Base-by-base conservation (phyloP, 64 coral and sea anemone genomes). In the Pachyseris speciosa region DNA sequence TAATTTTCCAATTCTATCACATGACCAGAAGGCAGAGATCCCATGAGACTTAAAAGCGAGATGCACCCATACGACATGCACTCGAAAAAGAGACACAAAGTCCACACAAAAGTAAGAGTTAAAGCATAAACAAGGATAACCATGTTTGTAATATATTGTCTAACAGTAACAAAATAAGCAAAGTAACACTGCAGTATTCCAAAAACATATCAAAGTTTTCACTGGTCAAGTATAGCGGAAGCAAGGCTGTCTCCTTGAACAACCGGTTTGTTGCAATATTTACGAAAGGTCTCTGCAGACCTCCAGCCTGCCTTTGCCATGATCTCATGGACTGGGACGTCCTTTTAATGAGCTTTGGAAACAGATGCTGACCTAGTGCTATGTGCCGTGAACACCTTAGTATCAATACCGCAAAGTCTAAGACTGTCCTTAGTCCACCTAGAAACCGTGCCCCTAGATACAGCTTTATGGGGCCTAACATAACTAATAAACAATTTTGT, bases 361-460 rank as follows among this genome's bases (percentile, higher is more conserved):
- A 45, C 60, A 22, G 88, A 40, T 22, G 88, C 88, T 63, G 88
- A 74, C 69, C 88, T 90, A 13, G 75, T 90, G 27, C 88, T 90
- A 66, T 83, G 74, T 17, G 74, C 41, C 4, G 88, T 53, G 25
- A 80, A 90, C 19, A 66, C 42, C 2, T 37, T 49, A 4, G 88
- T 90, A 83, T 90, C 64, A 72, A 91, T 84, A 8, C 89, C 89
- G 52, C 63, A 43, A 60, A 44, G 7, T 37, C 72, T 66, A 67
- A 91, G 80, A 25, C 28, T 55, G 55, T 30, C 64, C 43, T 90
- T 90, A 10, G 74, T 32, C 87, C 87, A 92, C 20, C 83, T 59
- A 2, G 81, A 64, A 44, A 92, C 69, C 3, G 84, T 93, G 45
- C 87, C 84, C 40, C 72, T 79, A 25, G 84, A 69, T 12, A 93